phyloP scores from a whole-genome alignment of 37 sponge, comb jelly and placozoan species.

The Cliona cf. orientalis region DNA sequence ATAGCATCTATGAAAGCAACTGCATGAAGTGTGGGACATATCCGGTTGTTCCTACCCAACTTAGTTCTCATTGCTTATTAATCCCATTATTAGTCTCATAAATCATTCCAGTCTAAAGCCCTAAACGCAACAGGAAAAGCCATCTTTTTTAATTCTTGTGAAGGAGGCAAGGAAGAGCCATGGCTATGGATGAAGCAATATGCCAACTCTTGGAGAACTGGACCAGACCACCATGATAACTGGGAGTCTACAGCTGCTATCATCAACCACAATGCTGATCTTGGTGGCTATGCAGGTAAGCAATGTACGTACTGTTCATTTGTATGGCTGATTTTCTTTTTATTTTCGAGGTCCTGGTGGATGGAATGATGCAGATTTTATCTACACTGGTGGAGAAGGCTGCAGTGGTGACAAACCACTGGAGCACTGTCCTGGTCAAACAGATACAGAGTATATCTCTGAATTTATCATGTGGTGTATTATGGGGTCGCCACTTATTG shows the following conservation, averaged over 20 bases:
- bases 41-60: too few species aligned
- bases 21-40: too few species aligned
- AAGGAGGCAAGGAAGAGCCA: slow-evolving; percentile 84
- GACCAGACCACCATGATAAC: slow-evolving; percentile 82
- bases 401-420: slow-evolving; percentile 23
- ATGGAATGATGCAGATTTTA: slow-evolving; percentile 94
- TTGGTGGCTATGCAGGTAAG: slow-evolving; percentile 71
- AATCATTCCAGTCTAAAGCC: slow-evolving; percentile 63
- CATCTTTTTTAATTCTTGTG: slow-evolving; percentile 87
- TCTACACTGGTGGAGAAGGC: slow-evolving; percentile 94
- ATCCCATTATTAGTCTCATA: background rate
- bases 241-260: slow-evolving; percentile 76
- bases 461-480: slow-evolving; percentile 87
- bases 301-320: too few species aligned
- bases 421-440: slow-evolving; percentile 79
- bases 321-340: too few species aligned
- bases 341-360: slow-evolving; percentile 83
- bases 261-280: slow-evolving; percentile 71
- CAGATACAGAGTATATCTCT: slow-evolving; percentile 79
- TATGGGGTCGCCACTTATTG: slow-evolving; percentile 65
- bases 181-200: slow-evolving; percentile 85
- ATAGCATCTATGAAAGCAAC: too few species aligned
- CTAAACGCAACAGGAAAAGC: slow-evolving; percentile 77
- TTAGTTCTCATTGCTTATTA: too few species aligned
- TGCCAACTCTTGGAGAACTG: slow-evolving; percentile 90